Conservation (phyloP, 2,888 invertebrate species). For the Nasonovia ribisnigri region DNA sequence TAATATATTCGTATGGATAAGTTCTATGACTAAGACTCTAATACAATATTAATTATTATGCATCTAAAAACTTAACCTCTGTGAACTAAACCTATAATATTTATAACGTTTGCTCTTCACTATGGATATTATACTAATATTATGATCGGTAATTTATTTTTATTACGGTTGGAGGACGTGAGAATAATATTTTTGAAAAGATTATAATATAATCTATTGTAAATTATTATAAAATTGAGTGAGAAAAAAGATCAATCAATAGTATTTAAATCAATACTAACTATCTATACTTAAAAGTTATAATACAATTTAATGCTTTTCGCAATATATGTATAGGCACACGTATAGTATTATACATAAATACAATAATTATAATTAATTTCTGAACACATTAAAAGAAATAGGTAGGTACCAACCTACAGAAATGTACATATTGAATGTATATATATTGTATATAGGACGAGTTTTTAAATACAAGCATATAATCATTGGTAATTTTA, state of each 20-base stretch:
- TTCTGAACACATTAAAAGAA: not conserved
- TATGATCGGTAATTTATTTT: not conserved
- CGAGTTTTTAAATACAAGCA: not conserved
- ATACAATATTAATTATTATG: not conserved
- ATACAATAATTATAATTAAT: not conserved
- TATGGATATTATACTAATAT: not conserved
- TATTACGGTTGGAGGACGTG: not conserved
- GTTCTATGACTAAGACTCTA: not conserved
- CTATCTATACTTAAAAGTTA: not conserved
- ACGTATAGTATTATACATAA: not conserved
- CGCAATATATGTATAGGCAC: not conserved
- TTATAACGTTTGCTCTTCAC: not conserved
- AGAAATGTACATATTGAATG: not conserved
- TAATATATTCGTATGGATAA: not conserved
- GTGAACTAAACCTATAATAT: not conserved
- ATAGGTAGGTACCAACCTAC: not conserved
- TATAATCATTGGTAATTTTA: slow-evolving; percentile 5
- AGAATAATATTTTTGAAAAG: not conserved
- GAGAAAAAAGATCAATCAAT: not conserved
- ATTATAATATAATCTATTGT: not conserved
- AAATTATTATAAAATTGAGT: not conserved
- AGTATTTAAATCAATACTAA: too few species aligned
- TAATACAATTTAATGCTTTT: not conserved
- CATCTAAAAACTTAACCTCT: not conserved
- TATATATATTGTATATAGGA: not conserved